Base-by-base conservation (phyloP, 2,797 vertebrate genomes). In the Argentina silus region DNA sequence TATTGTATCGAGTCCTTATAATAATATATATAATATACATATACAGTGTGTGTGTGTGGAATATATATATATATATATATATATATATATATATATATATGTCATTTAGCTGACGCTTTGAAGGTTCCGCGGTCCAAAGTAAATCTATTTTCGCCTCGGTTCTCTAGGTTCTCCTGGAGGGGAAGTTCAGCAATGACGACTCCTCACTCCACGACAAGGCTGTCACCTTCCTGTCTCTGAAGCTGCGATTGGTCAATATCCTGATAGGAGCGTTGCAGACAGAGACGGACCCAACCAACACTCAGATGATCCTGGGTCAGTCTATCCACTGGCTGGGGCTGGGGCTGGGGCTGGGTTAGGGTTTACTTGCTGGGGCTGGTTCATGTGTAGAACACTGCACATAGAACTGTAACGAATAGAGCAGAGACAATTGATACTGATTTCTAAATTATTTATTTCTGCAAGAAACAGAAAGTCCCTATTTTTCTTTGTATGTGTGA, bases 251-350 rank as follows among this genome's bases (percentile, higher is more conserved):
- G 88, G 91, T 96, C 88, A 96, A 95, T 85, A 90, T 98, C 83
- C 89, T 98, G 73, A 96, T 97, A 87, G 96, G 96, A 89, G 96
- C 95, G 74, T 89, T 98, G 86, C 96, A 97, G 85, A 96, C 95
- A 0, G 97, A 98, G 92, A 96, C 95, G 0, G 95, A 98, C 78
- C 89, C 95, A 47, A 93, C 93, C 90, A 98, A 98, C 89, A 97
- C 94, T 36, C 97, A 98, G 79, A 96, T 98, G 92, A 95, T 98
- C 76, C 74, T 98, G 82, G 96, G 97, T 98, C 84, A 86, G 85
- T 77, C 10, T 0, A 7, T 71, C 36, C 23, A 21, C 3, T 72
- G 8, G 45, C 57, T 66, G 15, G 1, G 23, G 10, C 5, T 12
- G 23, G 14, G 19, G 9, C 8, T 19, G 10, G 6, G 23, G 10